Evolutionary conservation across 2,797 vertebrate species (phyloP).

Genomic region (Gymnoscopelus braueri): DNA sequence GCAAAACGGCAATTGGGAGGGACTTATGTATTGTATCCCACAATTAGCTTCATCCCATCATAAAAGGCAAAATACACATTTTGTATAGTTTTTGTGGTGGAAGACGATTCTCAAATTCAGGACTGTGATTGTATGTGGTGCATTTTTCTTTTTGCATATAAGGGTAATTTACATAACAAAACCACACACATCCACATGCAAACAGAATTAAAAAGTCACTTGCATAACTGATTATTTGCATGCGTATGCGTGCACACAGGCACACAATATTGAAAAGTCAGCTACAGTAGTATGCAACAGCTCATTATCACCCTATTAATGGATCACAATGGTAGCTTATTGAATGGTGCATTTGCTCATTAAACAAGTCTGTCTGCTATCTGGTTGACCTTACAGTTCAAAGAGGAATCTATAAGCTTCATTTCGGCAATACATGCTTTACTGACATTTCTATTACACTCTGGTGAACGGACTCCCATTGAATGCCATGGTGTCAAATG

Average conservation of each 20-base stretch:
- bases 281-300: constrained; percentile 3
- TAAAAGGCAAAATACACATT: no score
- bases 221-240: constrained; percentile 8
- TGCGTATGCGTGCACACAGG: neutral
- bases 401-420: constrained; percentile 31
- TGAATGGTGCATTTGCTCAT: constrained; percentile 24
- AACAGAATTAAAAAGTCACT: constrained; percentile 11
- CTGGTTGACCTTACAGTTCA: constrained; percentile 51
- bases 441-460: constrained; percentile 17
- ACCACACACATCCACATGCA: neutral
- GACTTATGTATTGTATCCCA: no score
- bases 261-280: constrained; percentile 1
- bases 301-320: constrained; percentile 17
- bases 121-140: no score
- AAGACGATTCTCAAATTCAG: no score
- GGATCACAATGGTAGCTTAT: constrained; percentile 35
- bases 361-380: constrained; percentile 33
- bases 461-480: neutral
- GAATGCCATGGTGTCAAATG: neutral
- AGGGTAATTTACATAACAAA: no score
- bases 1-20: no score
- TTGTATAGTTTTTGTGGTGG: no score
- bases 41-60: no score
- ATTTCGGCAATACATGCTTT: neutral
- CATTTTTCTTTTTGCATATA: neutral